These are phyloP conservation scores for Zonitis immaculata DNA, from an alignment of 2,888 invertebrate genomes.

Conservation along the genomic window DNA sequence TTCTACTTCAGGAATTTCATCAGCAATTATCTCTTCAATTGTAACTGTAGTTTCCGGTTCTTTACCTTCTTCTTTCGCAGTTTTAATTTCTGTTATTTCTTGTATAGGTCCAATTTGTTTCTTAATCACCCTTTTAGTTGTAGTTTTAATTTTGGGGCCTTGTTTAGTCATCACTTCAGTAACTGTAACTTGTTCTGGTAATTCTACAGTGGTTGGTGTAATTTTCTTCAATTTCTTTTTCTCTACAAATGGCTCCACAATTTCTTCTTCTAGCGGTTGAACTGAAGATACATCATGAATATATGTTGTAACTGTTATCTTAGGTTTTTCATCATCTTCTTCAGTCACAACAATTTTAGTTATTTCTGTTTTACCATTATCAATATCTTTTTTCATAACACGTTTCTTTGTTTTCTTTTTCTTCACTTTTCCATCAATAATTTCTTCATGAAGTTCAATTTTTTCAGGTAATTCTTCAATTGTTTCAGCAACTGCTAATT, in stretches of 20 bases:
- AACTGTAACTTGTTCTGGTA: slow-evolving; percentile 34
- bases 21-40: slow-evolving; percentile 29
- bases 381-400: slow-evolving; percentile 48
- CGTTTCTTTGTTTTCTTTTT: slow-evolving; percentile 48
- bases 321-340: slow-evolving; percentile 16
- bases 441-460: slow-evolving; percentile 25
- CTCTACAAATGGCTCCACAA: slow-evolving; percentile 26
- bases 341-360: slow-evolving; percentile 39
- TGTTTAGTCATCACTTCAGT: slow-evolving; percentile 26
- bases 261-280: slow-evolving; percentile 41
- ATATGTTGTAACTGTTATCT: slow-evolving; percentile 13
- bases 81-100: slow-evolving; percentile 47
- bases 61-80: slow-evolving; percentile 50
- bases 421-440: slow-evolving; percentile 25
- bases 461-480: slow-evolving; percentile 32
- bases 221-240: slow-evolving; percentile 16
- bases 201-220: slow-evolving; percentile 26
- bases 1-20: slow-evolving; percentile 25
- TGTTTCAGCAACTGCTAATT: slow-evolving; percentile 19
- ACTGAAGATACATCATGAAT: slow-evolving; percentile 30
- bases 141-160: slow-evolving; percentile 28
- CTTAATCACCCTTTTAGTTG: slow-evolving; percentile 39
- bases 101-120: slow-evolving; percentile 37
- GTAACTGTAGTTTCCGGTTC: slow-evolving; percentile 35
- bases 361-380: slow-evolving; percentile 38